Evolutionary conservation across 2,888 invertebrate species (phyloP), one percentile per base, ranked within the genome.

Genomic region (Synergus japonicus): DNA sequence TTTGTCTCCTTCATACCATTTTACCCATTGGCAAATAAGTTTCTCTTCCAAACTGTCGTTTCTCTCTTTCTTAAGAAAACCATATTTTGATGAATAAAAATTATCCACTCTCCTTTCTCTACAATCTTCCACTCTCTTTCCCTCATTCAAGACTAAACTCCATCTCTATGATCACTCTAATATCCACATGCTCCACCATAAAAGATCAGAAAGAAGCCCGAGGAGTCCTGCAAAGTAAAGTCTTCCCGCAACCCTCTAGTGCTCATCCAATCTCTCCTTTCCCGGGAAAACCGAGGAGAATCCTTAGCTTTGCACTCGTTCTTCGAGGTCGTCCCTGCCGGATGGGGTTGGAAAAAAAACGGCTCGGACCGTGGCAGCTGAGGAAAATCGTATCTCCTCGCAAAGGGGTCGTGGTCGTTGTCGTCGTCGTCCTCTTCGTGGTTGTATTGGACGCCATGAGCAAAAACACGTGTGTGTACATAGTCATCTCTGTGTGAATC

Each of bases 381-480:
- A 85, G 87, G 87, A 88, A 89, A 89, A 88, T 87, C 87, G 88
- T 89, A 88, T 86, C 88, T 88, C 80, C 82, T 79, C 46, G 65
- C 67, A 78, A 76, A 82, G 67, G 76, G 79, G 66, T 76, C 63
- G 78, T 29, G 54, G 69, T 67, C 69, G 60, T 66, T 41, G 43
- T 80, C 78, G 78, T 58, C 78, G 66, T 76, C 83, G 77, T 69
- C 79, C 79, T 79, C 81, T 85, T 87, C 85, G 85, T 82, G 86
- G 83, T 84, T 83, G 89, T 89, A 88, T 89, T 87, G 88, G 88
- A 86, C 87, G 86, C 87, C 84, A 86, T 85, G 87, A 87, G 88
- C 88, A 88, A 89, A 89, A 88, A 89, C 86, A 83, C 83, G 63
- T 77, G 43, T 77, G 77, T 80, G 79, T 83, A 82, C 82, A 65